Conservation (phyloP, 2,113 vertebrate genomes). For the Larimichthys crocea region DNA sequence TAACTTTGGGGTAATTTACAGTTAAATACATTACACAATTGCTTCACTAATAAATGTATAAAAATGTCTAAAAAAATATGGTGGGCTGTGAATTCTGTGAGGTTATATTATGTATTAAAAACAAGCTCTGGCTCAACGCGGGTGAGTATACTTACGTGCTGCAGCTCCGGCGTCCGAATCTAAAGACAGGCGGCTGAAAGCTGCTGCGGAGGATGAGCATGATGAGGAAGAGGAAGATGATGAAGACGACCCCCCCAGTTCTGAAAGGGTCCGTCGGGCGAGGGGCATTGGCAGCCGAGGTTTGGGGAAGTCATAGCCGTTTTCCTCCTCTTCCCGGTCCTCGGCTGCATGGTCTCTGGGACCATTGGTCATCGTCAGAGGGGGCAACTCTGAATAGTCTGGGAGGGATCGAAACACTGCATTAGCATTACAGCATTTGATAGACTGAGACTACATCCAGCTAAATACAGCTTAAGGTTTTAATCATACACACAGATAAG, state of each 20-base stretch:
- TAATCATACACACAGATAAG: background rate
- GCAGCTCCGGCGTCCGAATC: slow-evolving; percentile 82
- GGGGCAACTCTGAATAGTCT: slow-evolving; percentile 86
- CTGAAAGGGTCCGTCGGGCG: slow-evolving; percentile 90
- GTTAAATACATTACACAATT: background rate
- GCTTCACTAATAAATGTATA: background rate
- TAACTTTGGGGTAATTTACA: background rate
- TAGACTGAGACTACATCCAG: background rate
- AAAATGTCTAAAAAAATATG: background rate
- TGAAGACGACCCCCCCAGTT: slow-evolving; percentile 87
- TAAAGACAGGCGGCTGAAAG: slow-evolving; percentile 87
- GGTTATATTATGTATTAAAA: background rate
- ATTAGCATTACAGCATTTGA: background rate
- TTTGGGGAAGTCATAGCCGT: slow-evolving; percentile 91
- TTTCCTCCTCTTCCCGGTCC: slow-evolving; percentile 87
- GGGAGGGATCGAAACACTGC: background rate
- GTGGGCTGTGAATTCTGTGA: background rate
- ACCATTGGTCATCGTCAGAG: slow-evolving; percentile 72
- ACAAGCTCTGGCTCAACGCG: background rate
- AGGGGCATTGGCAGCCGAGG: slow-evolving; percentile 80
- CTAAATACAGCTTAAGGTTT: background rate
- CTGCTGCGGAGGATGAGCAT: slow-evolving; percentile 78
- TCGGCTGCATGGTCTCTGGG: slow-evolving; percentile 76
- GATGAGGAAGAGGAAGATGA: slow-evolving; percentile 77
- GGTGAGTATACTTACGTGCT: slow-evolving; percentile 61